Conservation (phyloP, 2,113 vertebrate genomes). For the human region GRCh38 chr13:82172001-82172500, state of each 20-base stretch:
- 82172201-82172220: background rate
- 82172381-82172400: background rate
- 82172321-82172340: background rate
- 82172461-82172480: no score
- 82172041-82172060: background rate
- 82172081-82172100: background rate
- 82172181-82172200: background rate
- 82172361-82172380: background rate
- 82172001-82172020: background rate
- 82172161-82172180: background rate
- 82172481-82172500: background rate
- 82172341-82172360: background rate
- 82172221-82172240: background rate
- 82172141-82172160: background rate
- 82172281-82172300: background rate
- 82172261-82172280: background rate
- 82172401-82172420: background rate
- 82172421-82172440: background rate
- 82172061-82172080: background rate
- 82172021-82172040: background rate
- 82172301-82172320: background rate
- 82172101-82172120: background rate
- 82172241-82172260: background rate
- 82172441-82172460: no score
- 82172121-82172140: background rate